Conservation (phyloP, 2,888 invertebrate species). For the Dynastes tityus region DNA sequence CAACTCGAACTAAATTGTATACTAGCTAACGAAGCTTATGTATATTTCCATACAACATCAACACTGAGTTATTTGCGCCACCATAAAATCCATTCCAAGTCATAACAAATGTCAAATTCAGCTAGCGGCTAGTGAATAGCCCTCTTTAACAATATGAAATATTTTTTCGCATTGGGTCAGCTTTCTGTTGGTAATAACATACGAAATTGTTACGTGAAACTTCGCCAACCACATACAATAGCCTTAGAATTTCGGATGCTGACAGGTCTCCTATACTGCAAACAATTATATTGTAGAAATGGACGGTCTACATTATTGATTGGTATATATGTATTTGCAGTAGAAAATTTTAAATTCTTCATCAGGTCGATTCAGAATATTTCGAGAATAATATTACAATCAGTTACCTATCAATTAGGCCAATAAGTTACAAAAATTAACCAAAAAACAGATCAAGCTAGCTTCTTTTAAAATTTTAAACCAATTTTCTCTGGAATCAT, state of each 20-base stretch:
- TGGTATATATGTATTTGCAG: background rate
- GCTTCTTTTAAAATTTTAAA: too few relatives aligned
- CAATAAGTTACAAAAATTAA: too few relatives aligned
- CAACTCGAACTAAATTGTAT: too few relatives aligned
- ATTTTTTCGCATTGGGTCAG: background rate
- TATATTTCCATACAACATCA: too few relatives aligned
- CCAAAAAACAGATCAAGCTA: too few relatives aligned
- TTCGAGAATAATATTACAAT: too few relatives aligned
- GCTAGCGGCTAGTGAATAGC: background rate
- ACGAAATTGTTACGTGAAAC: background rate
- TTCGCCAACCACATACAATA: background rate
- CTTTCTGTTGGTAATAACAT: background rate
- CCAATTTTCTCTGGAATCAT: too few relatives aligned
- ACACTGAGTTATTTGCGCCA: background rate
- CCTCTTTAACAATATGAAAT: background rate
- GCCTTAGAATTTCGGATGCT: background rate
- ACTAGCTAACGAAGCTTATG: too few relatives aligned
- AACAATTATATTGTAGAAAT: background rate
- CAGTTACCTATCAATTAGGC: too few relatives aligned
- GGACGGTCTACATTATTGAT: background rate
- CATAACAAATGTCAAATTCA: constrained; percentile 3
- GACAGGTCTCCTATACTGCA: background rate
- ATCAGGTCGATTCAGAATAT: too few relatives aligned
- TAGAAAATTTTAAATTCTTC: too few relatives aligned
- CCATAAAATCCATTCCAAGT: background rate